Evolutionary conservation across 1,140 invertebrate genomes (phyloP).

Genomic region (Drosophila ficusphila): DNA sequence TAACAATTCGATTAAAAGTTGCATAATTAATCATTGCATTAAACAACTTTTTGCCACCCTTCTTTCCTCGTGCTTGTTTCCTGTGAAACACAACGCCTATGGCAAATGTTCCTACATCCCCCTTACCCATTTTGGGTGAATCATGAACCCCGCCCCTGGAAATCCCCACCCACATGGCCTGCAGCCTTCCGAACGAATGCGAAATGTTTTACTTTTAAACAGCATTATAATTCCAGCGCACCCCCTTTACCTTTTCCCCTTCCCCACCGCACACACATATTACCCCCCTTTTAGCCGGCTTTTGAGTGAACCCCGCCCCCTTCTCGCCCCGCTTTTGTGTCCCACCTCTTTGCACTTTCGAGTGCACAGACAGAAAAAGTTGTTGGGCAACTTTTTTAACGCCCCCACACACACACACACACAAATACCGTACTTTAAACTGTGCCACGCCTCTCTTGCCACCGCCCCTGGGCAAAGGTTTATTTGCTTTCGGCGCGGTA

Average conservation of each 20-base stretch:
- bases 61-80: background rate
- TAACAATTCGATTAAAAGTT: slow-evolving; percentile 65
- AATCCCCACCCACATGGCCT: slow-evolving; percentile 2
- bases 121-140: background rate
- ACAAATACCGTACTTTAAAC: slow-evolving; percentile 7
- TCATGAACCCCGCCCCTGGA: background rate
- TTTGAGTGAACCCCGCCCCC: background rate
- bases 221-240: slow-evolving; percentile 39
- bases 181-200: slow-evolving; percentile 19
- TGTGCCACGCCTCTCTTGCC: background rate
- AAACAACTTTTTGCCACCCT: slow-evolving; percentile 54
- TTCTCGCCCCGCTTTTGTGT: background rate
- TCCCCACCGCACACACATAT: background rate
- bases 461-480: background rate
- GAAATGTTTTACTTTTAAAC: slow-evolving; percentile 49
- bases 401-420: slow-evolving; percentile 2
- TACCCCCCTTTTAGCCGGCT: slow-evolving; percentile 12
- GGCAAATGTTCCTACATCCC: background rate
- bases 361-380: slow-evolving; percentile 51
- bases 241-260: no score
- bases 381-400: slow-evolving; percentile 55
- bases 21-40: slow-evolving; percentile 76
- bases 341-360: slow-evolving; percentile 9
- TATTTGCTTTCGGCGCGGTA: slow-evolving; percentile 27
- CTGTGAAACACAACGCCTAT: slow-evolving; percentile 14